These are phyloP conservation scores for Carcina quercana DNA, from an alignment of 2,888 invertebrate species.

Conservation along the genomic window DNA sequence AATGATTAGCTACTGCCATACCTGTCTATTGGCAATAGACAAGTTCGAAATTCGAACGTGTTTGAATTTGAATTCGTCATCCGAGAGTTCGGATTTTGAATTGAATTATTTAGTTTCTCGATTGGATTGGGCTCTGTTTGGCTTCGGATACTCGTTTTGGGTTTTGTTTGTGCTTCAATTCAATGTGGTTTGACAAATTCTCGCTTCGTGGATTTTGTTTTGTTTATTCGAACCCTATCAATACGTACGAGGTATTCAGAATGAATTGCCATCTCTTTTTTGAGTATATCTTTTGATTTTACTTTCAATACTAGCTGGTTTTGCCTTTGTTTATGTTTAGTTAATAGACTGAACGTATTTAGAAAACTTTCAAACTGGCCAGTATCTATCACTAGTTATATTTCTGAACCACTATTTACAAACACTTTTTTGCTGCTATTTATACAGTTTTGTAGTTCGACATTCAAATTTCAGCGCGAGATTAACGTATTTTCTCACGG, in stretches of 20 bases:
- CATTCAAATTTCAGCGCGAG: slow-evolving; percentile 27
- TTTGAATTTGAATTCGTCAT: slow-evolving; percentile 62
- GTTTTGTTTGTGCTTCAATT: slow-evolving; percentile 46
- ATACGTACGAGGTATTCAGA: no score
- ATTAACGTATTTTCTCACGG: slow-evolving; percentile 38
- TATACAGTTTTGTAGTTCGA: not conserved
- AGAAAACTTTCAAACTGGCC: no score
- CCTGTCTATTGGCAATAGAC: slow-evolving; percentile 54
- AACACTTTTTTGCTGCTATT: not conserved
- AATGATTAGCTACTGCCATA: slow-evolving; percentile 63
- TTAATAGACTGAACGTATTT: no score
- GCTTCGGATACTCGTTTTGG: slow-evolving; percentile 46
- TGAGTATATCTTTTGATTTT: no score
- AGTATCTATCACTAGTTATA: no score
- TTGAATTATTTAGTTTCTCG: slow-evolving; percentile 71
- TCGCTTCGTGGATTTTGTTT: slow-evolving; percentile 38
- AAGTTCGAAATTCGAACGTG: slow-evolving; percentile 26
- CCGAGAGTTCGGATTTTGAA: slow-evolving; percentile 56
- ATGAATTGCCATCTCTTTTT: no score
- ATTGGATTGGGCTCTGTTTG: slow-evolving; percentile 57
- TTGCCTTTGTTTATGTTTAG: no score
- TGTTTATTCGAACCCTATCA: slow-evolving; percentile 14
- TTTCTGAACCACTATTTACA: slow-evolving; percentile 1
- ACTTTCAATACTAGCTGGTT: no score
- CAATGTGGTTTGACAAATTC: slow-evolving; percentile 19